phyloP scores from a whole-genome alignment of 2,888 invertebrate species.

The Agrochola litura region DNA sequence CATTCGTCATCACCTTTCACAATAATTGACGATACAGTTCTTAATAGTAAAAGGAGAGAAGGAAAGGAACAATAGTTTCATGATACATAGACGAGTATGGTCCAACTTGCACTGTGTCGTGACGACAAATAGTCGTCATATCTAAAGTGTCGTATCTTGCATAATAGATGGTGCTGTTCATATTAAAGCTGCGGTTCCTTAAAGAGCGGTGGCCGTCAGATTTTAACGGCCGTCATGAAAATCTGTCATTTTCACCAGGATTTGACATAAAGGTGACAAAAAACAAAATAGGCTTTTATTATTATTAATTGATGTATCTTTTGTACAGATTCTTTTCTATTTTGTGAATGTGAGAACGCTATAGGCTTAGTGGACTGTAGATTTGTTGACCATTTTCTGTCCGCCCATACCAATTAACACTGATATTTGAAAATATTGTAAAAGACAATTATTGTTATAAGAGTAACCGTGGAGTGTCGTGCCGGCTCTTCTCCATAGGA shows the following conservation, averaged over 20 bases:
- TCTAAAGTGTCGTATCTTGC: background rate
- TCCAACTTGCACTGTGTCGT: background rate
- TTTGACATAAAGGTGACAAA: background rate
- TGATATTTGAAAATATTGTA: no score
- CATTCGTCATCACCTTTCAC: conserved; percentile 19
- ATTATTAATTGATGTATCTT: no score
- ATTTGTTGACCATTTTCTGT: no score
- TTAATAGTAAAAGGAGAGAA: conserved; percentile 47
- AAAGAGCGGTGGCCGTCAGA: background rate
- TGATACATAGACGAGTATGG: conserved; percentile 32
- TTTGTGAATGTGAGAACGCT: no score
- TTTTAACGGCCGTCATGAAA: background rate
- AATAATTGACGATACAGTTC: conserved; percentile 21
- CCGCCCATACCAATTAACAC: no score
- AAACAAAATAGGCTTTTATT: no score
- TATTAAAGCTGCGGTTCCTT: background rate
- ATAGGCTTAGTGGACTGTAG: no score
- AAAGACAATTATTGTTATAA: no score
- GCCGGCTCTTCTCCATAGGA: no score
- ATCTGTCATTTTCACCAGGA: background rate
- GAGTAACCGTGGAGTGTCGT: no score
- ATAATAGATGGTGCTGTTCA: background rate
- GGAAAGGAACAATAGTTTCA: conserved; percentile 61
- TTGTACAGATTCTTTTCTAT: no score
- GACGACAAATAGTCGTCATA: background rate